phyloP scores from a whole-genome alignment of 1,140 invertebrate species.

The Brachionus plicatilis region DNA sequence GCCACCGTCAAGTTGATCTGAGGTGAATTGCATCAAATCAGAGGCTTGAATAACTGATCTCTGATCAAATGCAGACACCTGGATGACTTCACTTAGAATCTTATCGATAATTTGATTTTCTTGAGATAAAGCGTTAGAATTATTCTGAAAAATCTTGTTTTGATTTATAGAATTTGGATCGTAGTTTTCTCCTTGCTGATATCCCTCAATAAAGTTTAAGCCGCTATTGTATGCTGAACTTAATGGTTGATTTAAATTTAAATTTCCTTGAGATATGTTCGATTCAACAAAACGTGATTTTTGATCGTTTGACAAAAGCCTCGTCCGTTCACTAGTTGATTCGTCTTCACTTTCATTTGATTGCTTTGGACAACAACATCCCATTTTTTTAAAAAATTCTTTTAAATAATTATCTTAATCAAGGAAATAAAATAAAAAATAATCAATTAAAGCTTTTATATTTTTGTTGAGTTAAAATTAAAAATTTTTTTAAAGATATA shows the following conservation, averaged over 20 bases:
- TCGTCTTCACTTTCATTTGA: not conserved
- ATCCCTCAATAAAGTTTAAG: not conserved
- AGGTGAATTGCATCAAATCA: not conserved
- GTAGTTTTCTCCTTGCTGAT: not conserved
- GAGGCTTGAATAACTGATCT: not conserved
- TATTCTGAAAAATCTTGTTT: not conserved
- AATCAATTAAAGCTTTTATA: too few species aligned
- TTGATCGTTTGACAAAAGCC: slow-evolving; percentile 24
- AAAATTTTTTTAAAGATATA: too few species aligned
- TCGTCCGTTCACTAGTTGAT: not conserved
- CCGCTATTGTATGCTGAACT: not conserved
- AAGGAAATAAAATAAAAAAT: not conserved
- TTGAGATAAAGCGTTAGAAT: not conserved
- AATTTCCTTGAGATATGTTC: not conserved
- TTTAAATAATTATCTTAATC: not conserved
- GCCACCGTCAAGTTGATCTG: not conserved
- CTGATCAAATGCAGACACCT: slow-evolving; percentile 13
- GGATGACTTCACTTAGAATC: slow-evolving; percentile 35
- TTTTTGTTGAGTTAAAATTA: too few species aligned
- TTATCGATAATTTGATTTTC: slow-evolving; percentile 22
- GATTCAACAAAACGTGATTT: slow-evolving; percentile 38
- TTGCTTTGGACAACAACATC: slow-evolving; percentile 37
- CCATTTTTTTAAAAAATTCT: not conserved
- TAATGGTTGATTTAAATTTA: not conserved
- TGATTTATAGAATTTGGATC: not conserved